Percentiles rank a stretch among this genome's conserved stretches.
Evolutionary conservation across 2,113 vertebrate genomes (phyloP).

Genomic region (Smithornis capensis): DNA sequence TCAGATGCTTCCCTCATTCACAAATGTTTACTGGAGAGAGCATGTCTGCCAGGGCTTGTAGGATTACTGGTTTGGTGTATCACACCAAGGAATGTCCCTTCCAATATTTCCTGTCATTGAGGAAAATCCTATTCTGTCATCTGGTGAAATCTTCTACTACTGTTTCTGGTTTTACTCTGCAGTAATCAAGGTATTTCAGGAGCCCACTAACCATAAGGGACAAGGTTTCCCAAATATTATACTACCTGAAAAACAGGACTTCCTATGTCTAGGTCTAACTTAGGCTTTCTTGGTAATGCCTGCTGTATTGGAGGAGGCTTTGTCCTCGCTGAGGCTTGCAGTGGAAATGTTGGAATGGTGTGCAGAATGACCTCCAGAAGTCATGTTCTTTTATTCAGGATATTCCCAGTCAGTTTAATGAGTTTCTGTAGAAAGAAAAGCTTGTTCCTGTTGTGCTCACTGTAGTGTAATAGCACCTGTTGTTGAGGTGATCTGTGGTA

Average conservation of each 20-base stretch:
- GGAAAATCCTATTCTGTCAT: background rate
- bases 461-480: background rate
- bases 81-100: background rate
- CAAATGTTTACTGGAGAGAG: background rate
- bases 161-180: background rate
- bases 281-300: background rate
- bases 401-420: background rate
- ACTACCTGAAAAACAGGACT: background rate
- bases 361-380: background rate
- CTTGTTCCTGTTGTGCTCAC: background rate
- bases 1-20: background rate
- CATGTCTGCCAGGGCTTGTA: background rate
- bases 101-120: background rate
- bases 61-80: background rate
- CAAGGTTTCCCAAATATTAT: background rate
- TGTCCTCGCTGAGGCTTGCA: background rate
- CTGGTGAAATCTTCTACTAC: background rate
- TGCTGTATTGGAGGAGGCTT: background rate
- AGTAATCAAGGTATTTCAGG: background rate
- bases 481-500: background rate
- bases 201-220: rapidly evolving
- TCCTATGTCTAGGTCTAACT: background rate
- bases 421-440: background rate
- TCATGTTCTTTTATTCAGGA: background rate
- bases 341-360: background rate